These are phyloP conservation scores for Masnerella sp. DNA, from an alignment of 2,888 invertebrate genomes.

Conservation along the genomic window DNA sequence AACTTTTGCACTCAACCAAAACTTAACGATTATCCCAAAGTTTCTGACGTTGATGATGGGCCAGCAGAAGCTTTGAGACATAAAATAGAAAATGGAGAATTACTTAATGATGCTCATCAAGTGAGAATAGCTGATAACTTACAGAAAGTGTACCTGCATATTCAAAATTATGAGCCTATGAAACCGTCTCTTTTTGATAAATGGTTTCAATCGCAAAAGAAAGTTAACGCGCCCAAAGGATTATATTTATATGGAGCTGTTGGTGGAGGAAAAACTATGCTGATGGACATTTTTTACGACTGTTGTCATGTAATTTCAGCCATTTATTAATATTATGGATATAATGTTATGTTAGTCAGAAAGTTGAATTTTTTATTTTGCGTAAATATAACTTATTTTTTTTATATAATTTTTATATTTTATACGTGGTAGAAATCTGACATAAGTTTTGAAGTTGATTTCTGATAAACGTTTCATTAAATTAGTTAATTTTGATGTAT, in stretches of 20 bases:
- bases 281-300: constrained; percentile 98
- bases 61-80: constrained; percentile 81
- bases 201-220: constrained; percentile 75
- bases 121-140: constrained; percentile 83
- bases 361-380: too few species aligned
- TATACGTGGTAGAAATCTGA: too few species aligned
- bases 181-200: constrained; percentile 77
- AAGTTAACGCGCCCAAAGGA: constrained; percentile 83
- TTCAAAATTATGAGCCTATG: constrained; percentile 81
- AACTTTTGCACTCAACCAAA: constrained; percentile 28
- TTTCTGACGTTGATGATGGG: constrained; percentile 53
- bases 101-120: constrained; percentile 86
- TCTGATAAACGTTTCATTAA: too few species aligned
- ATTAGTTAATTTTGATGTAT: too few species aligned
- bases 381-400: too few species aligned
- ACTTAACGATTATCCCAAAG: too few species aligned
- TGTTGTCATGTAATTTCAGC: constrained; percentile 82
- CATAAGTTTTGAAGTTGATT: too few species aligned
- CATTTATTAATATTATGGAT: too few species aligned
- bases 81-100: constrained; percentile 81
- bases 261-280: constrained; percentile 98
- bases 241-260: constrained; percentile 94
- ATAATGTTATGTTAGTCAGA: too few species aligned
- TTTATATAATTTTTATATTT: too few species aligned
- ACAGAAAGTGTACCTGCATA: constrained; percentile 83